A percentile compares a stretch with the other conserved stretches of the same genome.
Evolutionary conservation across 2,113 vertebrate species (phyloP).

Genomic region (Aepyceros melampus): DNA sequence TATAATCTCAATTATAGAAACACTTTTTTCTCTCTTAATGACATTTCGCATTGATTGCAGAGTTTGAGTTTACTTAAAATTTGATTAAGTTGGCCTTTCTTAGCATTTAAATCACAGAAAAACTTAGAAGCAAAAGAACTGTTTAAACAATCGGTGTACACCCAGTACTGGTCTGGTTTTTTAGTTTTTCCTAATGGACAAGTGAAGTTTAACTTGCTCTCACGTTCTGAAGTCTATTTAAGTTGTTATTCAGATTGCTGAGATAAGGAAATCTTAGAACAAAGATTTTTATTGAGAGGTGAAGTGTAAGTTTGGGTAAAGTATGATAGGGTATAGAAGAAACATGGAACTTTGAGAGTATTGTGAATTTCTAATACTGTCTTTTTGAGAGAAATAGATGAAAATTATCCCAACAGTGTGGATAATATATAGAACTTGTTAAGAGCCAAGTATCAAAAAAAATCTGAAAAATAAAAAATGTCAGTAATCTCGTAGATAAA

Average conservation of each 20-base stretch:
- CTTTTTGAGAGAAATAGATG: background rate
- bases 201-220: conserved; percentile 14
- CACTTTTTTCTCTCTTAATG: conserved; percentile 15
- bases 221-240: background rate
- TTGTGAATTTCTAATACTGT: background rate
- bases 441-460: background rate
- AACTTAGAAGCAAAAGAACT: background rate
- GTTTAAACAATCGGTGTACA: background rate
- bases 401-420: background rate
- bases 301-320: background rate
- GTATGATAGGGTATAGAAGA: background rate
- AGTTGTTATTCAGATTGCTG: background rate
- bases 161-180: background rate
- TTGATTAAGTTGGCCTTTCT: conserved; percentile 24
- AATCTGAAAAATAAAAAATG: background rate
- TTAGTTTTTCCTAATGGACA: conserved; percentile 8
- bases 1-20: conserved; percentile 27
- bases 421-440: background rate
- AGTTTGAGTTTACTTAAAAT: conserved; percentile 20
- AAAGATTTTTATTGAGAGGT: background rate
- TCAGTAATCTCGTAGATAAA: background rate
- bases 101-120: conserved; percentile 31
- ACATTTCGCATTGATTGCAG: conserved; percentile 22
- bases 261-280: background rate
- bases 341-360: background rate